These are phyloP conservation scores for Eupristina koningsbergeri DNA, from an alignment of 1,140 invertebrate species.

Conservation along the genomic window DNA sequence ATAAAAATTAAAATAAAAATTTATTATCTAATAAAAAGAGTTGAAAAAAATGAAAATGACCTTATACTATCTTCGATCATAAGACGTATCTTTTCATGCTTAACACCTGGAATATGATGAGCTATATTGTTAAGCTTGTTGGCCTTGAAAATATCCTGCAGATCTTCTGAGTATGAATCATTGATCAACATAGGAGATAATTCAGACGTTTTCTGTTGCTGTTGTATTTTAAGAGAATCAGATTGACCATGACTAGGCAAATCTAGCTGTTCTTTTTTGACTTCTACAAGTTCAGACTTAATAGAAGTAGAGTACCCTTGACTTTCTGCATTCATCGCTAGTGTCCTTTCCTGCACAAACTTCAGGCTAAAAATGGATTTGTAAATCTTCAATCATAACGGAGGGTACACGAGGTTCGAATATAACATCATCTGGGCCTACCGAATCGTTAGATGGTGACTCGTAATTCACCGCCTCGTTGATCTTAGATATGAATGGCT, in stretches of 20 bases:
- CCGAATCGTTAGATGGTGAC: constrained; percentile 4
- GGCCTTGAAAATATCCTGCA: constrained; percentile 64
- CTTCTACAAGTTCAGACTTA: constrained; percentile 11
- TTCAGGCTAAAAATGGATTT: constrained; percentile 37
- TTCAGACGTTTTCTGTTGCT: background rate
- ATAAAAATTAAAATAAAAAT: background rate
- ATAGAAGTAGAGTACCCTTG: constrained; percentile 33
- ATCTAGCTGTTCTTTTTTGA: constrained; percentile 49
- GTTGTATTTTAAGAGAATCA: background rate
- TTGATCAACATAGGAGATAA: constrained; percentile 54
- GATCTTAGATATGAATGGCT: constrained; percentile 18
- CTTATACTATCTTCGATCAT: constrained; percentile 72
- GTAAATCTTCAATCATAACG: background rate
- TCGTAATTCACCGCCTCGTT: constrained; percentile 51
- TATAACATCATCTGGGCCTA: constrained; percentile 1
- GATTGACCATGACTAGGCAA: background rate
- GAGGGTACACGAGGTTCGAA: background rate
- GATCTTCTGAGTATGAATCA: constrained; percentile 64
- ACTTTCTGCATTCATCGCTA: constrained; percentile 59
- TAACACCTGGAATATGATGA: constrained; percentile 61
- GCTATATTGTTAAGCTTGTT: constrained; percentile 62
- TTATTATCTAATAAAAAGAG: background rate
- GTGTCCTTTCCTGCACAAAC: constrained; percentile 50
- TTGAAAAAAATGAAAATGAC: constrained; percentile 58
- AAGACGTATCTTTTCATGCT: constrained; percentile 70